These are phyloP conservation scores for Scaptomyza reducta DNA, from an alignment of 2,888 invertebrate genomes.

Conservation along the genomic window DNA sequence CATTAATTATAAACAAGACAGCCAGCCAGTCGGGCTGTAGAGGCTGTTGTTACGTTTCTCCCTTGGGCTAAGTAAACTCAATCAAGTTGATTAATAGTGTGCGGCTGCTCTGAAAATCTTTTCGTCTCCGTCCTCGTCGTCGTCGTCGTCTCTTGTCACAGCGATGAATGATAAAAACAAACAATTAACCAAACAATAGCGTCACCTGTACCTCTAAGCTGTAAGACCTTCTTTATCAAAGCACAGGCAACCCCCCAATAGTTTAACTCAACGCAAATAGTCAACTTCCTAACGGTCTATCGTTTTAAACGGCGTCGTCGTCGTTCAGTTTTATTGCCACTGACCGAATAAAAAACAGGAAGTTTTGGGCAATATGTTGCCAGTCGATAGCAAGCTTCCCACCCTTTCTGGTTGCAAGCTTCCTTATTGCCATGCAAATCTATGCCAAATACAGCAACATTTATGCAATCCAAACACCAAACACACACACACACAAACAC, in stretches of 20 bases:
- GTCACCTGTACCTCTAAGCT: conserved; percentile 52
- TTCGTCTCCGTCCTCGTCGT: conserved; percentile 42
- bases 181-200: conserved; percentile 69
- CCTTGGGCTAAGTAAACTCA: conserved; percentile 43
- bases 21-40: conserved; percentile 14
- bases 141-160: conserved; percentile 32
- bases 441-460: conserved; percentile 73
- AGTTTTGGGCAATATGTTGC: conserved; percentile 67
- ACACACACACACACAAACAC: background rate
- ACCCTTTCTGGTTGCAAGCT: background rate
- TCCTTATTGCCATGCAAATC: conserved; percentile 72
- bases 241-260: conserved; percentile 15
- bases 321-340: conserved; percentile 68
- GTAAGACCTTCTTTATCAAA: conserved; percentile 38
- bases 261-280: conserved; percentile 55
- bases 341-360: conserved; percentile 55
- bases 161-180: conserved; percentile 61
- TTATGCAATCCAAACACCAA: conserved; percentile 58
- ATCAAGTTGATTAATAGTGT: conserved; percentile 75
- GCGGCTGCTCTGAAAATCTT: conserved; percentile 55
- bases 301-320: conserved; percentile 45
- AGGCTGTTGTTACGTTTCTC: conserved; percentile 21
- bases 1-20: conserved; percentile 74
- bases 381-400: conserved; percentile 51
- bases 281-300: conserved; percentile 52